A percentile compares a stretch with the other conserved stretches of the same genome.
Conservation (phyloP, 1,140 invertebrate genomes). For the Caenorhabditis briggsae region DNA sequence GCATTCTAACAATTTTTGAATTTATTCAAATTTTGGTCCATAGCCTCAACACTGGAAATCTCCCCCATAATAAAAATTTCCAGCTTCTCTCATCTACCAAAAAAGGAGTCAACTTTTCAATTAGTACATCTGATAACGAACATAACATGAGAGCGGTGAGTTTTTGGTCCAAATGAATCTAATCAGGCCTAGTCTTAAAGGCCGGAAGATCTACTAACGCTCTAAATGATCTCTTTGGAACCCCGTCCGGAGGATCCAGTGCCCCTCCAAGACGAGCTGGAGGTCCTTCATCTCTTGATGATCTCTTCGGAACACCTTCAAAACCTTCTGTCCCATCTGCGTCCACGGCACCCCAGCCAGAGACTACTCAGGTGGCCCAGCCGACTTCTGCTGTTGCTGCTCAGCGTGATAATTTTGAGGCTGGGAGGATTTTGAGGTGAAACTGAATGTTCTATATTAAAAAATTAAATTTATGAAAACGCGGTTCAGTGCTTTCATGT, state of each 20-base stretch:
- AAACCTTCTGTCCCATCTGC: not conserved
- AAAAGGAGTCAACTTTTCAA: not conserved
- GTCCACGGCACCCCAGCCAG: not conserved
- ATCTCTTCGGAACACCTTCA: not conserved
- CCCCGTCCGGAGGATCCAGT: not conserved
- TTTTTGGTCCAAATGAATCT: not conserved
- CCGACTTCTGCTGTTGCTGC: not conserved
- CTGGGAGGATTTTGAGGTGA: slow-evolving; percentile 10
- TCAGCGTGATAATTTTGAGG: not conserved
- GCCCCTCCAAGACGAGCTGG: not conserved
- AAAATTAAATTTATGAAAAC: too few species aligned
- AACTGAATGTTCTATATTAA: not conserved
- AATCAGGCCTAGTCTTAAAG: not conserved
- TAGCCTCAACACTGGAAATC: too few species aligned
- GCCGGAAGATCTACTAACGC: not conserved
- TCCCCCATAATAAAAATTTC: not conserved
- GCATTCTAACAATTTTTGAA: too few species aligned
- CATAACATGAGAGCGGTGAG: not conserved
- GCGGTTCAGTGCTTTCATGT: too few species aligned
- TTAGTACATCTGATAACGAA: not conserved
- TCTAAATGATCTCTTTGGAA: not conserved
- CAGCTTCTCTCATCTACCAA: not conserved
- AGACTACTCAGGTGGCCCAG: too few species aligned
- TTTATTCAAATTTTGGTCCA: too few species aligned
- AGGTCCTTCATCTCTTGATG: not conserved